phyloP scores from a whole-genome alignment of 2,888 invertebrate species.

The Helicoverpa assulta region DNA sequence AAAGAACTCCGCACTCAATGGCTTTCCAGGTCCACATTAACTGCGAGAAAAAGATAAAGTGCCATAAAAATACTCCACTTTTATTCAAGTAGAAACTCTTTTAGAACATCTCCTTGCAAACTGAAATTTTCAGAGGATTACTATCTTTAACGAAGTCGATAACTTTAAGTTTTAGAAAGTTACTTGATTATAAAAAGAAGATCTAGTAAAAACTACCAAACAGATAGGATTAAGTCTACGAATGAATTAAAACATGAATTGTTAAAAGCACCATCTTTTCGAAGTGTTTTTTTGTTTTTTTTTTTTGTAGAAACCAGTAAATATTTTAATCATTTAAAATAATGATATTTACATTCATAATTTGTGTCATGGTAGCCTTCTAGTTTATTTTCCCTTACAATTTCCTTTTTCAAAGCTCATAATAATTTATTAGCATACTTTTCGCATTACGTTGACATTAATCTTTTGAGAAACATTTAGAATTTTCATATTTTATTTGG shows the following conservation, averaged over 20 bases:
- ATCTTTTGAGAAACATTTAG: background rate
- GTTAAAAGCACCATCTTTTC: no score
- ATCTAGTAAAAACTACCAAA: background rate
- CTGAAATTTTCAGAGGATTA: conserved; percentile 12
- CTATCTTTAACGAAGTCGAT: conserved; percentile 19
- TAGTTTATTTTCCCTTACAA: background rate
- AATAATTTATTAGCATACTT: background rate
- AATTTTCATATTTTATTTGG: background rate
- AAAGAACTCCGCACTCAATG: background rate
- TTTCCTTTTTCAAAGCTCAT: background rate
- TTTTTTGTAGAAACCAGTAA: no score
- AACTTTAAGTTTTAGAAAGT: background rate
- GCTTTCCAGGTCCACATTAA: background rate
- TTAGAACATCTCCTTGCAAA: conserved; percentile 4
- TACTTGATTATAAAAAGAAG: background rate
- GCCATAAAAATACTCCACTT: conserved; percentile 8
- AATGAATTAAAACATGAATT: background rate
- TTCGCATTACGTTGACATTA: background rate
- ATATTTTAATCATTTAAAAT: no score
- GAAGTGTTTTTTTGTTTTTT: no score
- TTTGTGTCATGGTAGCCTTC: no score
- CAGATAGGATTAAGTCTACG: conserved; percentile 7
- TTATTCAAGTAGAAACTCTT: conserved; percentile 7
- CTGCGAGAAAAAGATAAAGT: conserved; percentile 4
- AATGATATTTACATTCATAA: no score